These are phyloP conservation scores for Disparrhopalites patrizii DNA, from an alignment of 2,888 invertebrate genomes.

Conservation along the genomic window DNA sequence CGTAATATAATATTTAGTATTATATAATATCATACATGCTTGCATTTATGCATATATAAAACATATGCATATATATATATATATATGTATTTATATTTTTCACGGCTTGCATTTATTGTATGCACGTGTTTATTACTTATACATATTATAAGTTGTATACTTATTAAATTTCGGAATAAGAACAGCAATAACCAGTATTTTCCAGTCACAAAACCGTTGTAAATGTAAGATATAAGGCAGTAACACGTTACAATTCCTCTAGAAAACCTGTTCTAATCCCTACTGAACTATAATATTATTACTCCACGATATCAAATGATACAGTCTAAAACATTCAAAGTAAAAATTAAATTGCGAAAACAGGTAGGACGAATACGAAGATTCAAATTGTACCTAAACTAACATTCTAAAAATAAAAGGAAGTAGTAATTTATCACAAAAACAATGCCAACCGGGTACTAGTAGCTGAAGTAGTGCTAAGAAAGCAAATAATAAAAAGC, in stretches of 20 bases:
- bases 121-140: no score
- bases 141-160: no score
- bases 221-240: neutral
- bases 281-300: neutral
- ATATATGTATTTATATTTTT: no score
- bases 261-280: neutral
- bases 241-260: neutral
- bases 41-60: no score
- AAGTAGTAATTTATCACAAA: constrained; percentile 11
- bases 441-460: constrained; percentile 1
- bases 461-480: neutral
- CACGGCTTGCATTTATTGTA: constrained; percentile 1
- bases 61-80: no score
- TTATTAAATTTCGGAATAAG: no score
- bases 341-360: no score
- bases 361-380: no score
- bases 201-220: no score
- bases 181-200: no score
- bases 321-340: neutral
- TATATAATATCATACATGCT: no score
- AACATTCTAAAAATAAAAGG: neutral
- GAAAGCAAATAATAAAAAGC: neutral
- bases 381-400: no score
- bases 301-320: neutral
- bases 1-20: constrained; percentile 1